These are phyloP conservation scores for Augiades crinisus DNA, from an alignment of 2,888 invertebrate genomes.

Conservation along the genomic window DNA sequence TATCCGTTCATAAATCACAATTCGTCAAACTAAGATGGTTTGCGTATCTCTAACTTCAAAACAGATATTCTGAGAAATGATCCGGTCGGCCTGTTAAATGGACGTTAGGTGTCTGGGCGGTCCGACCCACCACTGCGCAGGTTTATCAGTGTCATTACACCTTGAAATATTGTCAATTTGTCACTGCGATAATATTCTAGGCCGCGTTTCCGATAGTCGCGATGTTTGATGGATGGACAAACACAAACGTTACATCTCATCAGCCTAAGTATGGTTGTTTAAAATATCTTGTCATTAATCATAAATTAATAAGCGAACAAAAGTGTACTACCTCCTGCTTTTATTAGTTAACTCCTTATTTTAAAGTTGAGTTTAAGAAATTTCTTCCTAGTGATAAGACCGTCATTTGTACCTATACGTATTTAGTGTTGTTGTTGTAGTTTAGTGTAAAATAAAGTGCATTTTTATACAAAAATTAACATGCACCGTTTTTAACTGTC, in stretches of 20 bases:
- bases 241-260: neutral
- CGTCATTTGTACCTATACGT: too few relatives aligned
- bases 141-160: conserved; percentile 58
- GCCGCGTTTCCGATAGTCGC: conserved; percentile 51
- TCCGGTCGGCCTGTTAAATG: conserved; percentile 26
- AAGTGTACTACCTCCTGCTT: too few relatives aligned
- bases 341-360: too few relatives aligned
- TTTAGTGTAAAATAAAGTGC: too few relatives aligned
- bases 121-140: conserved; percentile 41
- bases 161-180: conserved; percentile 44
- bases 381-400: too few relatives aligned
- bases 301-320: too few relatives aligned
- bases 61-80: conserved; percentile 49
- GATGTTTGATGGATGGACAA: conserved; percentile 45
- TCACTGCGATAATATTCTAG: conserved; percentile 61
- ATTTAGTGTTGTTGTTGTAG: too few relatives aligned
- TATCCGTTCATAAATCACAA: conserved; percentile 41
- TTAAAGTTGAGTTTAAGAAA: too few relatives aligned
- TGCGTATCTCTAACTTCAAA: conserved; percentile 44
- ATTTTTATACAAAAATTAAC: too few relatives aligned
- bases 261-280: too few relatives aligned
- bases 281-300: too few relatives aligned
- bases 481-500: too few relatives aligned
- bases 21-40: conserved; percentile 41
- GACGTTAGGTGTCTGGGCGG: conserved; percentile 36